Conservation (phyloP, 1,140 invertebrate species). For the Helicoverpa zea region DNA sequence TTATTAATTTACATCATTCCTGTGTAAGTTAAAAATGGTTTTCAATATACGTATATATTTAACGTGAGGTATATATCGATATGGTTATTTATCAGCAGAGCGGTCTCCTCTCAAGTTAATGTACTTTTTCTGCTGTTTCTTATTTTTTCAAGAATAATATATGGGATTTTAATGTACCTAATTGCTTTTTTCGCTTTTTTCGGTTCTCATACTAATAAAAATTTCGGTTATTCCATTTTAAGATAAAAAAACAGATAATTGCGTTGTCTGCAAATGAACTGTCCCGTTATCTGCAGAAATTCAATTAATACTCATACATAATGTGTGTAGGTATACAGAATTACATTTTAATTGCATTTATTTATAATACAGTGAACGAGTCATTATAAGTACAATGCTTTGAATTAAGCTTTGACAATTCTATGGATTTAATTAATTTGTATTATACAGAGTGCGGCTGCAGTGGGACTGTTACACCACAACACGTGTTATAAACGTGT, state of each 20-base stretch:
- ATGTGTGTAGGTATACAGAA: background rate
- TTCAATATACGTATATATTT: background rate
- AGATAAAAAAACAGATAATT: constrained; percentile 58
- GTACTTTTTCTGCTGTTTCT: constrained; percentile 69
- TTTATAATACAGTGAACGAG: background rate
- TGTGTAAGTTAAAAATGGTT: constrained; percentile 11
- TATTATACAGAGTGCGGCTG: background rate
- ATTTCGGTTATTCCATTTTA: constrained; percentile 53
- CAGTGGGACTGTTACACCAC: background rate
- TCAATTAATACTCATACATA: background rate
- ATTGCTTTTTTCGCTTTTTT: constrained; percentile 61
- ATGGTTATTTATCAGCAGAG: constrained; percentile 54
- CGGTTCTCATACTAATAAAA: constrained; percentile 56
- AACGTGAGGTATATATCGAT: background rate
- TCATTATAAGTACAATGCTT: background rate
- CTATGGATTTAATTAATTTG: background rate
- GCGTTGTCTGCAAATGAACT: constrained; percentile 49
- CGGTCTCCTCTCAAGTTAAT: constrained; percentile 59
- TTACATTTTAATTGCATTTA: background rate
- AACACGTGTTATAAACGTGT: constrained; percentile 12
- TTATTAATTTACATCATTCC: background rate
- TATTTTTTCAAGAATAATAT: constrained; percentile 66
- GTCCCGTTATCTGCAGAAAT: constrained; percentile 38
- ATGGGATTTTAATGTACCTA: constrained; percentile 67
- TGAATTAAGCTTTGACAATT: background rate